Evolutionary conservation across 2,888 invertebrate genomes (phyloP), one percentile per base, ranked within the genome.

Genomic region (Omphaloscelis lunosa): DNA sequence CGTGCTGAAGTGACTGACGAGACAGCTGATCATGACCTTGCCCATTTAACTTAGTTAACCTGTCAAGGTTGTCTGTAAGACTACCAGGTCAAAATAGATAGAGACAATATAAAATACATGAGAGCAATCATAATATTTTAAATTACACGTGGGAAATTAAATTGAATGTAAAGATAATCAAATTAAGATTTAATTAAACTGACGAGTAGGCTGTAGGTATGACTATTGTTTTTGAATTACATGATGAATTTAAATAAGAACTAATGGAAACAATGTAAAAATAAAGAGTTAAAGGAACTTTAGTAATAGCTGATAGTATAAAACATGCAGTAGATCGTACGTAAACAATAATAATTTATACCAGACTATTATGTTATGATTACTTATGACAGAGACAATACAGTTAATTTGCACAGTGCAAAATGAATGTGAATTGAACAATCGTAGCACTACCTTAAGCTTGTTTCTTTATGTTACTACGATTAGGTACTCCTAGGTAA

Each of bases 61-160:
- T 62, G n/a, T 12, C 41, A 82, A 84, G 71, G 80, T 68, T 59
- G 45, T 79, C 56, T 69, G 45, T 20, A n/a, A 45, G 53, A 62
- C 39, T 68, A 61, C 34, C 51, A 74, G 71, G 11, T 61, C 41
- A 23, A 83, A 45, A 39, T 29, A 29, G 3, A 65, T 20, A 39
- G 17, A 45, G 53, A 74, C 53, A 48, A 63, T 62, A 53, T 20
- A 39, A 11, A 61, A 41, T 15, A 41, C 9, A 20, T 9, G 8
- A 48, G 39, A 70, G 41, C 15, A 75, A 53, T 59, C 2, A 39
- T 15, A 29, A 41, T n/a, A 45, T 34, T 23, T 41, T 12, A 20
- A 34, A 29, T 51, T 7, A 5, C 41, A 48, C 29, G 27, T 65
- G 39, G 45, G 27, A 65, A 68, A 53, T 56, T 29, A 53, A 65